Base-by-base conservation (phyloP, 2,797 vertebrate species). In the Xenops minutus region DNA sequence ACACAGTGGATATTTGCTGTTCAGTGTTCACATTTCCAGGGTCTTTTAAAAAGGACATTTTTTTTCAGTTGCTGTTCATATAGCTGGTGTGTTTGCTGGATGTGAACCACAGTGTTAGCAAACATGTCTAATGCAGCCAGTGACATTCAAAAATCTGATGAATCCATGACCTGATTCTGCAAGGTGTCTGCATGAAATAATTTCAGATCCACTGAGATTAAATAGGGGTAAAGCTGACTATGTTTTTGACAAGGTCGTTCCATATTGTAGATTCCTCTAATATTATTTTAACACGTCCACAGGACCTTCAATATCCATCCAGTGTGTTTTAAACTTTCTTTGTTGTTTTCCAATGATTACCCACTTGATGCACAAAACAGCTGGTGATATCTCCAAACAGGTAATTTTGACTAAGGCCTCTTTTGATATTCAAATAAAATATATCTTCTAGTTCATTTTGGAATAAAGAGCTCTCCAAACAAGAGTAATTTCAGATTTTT, bases 101-200 rank as follows among this genome's bases (percentile, higher is more conserved):
- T 83, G 26, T 48, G 78, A 96, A 73, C 56, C 3, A 1, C 67
- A 73, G 2, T 62, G 52, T 77, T 94, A 81, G 76, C 80, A 90
- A 79, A 91, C n/a, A 68, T 26, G 68, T 46, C 52, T 92, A 85
- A 89, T 74, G 64, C 64, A 95, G 24, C 30, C 71, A 91, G 58
- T 95, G 84, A 85, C 95, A 87, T 96, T 96, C 49, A 93, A 61
- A 94, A 95, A 51, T 46, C 64, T 75, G 71, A 82, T 77, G 71
- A 96, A 92, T 68, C 36, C 2, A 3, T 90, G 91, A 90, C 86
- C 81, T 85, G 46, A 67, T 83, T 85, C 72, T 55, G 27, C 29
- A 75, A 92, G 51, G 51, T 67, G 63, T 59, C 63, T 76, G 24
- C 55, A 66, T 51, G 43, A 84, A 87, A 85, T 63, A 30, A 39